Evolutionary conservation across 2,113 vertebrate species (phyloP), one percentile per base, ranked within the genome.

Genomic region (Chascanopsetta lugubris): DNA sequence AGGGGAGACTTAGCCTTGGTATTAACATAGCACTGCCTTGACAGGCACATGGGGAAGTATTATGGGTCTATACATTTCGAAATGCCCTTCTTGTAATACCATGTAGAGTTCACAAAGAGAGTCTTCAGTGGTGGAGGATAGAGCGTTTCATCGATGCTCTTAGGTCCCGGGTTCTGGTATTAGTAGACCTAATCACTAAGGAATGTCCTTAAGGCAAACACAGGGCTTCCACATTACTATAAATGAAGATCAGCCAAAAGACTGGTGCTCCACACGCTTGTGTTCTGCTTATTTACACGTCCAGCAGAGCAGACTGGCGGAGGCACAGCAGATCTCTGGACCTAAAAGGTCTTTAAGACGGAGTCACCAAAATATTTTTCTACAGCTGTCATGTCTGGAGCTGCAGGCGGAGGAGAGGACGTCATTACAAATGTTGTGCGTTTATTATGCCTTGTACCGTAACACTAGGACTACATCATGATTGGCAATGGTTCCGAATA

Each of bases 121-220:
- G 70, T 45, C 13, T 32, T 58, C 67, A 48, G 51, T 60, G 47
- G 47, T 61, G 54, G 43, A 13, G n/a, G n/a, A n/a, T n/a, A n/a
- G 67, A 64, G 12, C 70, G 40, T 42, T n/a, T n/a, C 69, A 83
- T 82, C 62, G n/a, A 68, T 70, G 61, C 73, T 77, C 50, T 74
- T 70, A 48, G 51, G 69, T 81, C 69, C 72, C n/a, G 73, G 49
- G 72, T 73, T 83, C 60, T 74, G 80, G 85, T 78, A 83, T 85
- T 86, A 87, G 74, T 50, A 45, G 34, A 76, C 64, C 61, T 86
- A 87, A 91, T 86, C 80, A 80, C 66, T 57, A 43, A 89, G 77
- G 91, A 93, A 93, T 87, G 87, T 70, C 82, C 64, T 87, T 75
- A 61, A 38, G 48, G 66, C 77, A 90, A 91, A 92, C 84, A 89